Base-by-base conservation (phyloP, 2,888 invertebrate genomes). In the Ormyrus rosae region DNA sequence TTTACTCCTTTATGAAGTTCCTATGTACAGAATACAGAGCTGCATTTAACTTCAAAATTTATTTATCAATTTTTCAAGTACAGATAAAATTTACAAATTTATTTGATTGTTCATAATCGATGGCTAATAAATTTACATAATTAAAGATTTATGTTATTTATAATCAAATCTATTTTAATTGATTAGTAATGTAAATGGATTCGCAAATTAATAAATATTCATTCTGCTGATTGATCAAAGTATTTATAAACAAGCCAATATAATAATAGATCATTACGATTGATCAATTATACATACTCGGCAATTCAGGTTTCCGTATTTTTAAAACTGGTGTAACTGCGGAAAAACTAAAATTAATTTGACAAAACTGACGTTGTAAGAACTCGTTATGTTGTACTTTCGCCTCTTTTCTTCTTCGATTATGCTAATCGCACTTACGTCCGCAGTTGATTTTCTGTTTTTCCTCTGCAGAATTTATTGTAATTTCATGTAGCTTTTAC, bases 371-470 rank as follows among this genome's bases (percentile, higher is more conserved):
- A 10, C 11, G 53, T 45, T 55, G 55, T 55, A 34, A 58, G 48
- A 70, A 58, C 58, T 58, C 19, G 46, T 19, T 60, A 60, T 5
- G 64, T 73, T 64, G 10, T 48, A 55, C 71, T 71, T 71, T 70
- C 71, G 5, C 13, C 63, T 19, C 53, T 64, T 73, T 64, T 64
- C 64, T 64, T 73, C n/a, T 53, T 55, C 9, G 46, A 64, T 73
- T 73, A 55, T 56, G 64, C 64, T 73, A 64, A 73, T 55, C 4
- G 45, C 64, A 63, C 64, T 63, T 73, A 55, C 64, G 10, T 10
- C 13, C 51, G n/a, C 9, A 13, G n/a, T n/a, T 13, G 13, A 53
- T 72, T 19, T 48, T 64, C 10, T 48, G 11, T 55, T 64, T 64
- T 53, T 56, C 19, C 13, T 48, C 55, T 3, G 48, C 13, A 63